These are phyloP conservation scores for Papilio gigon DNA, from an alignment of 2,888 invertebrate genomes.

Conservation along the genomic window DNA sequence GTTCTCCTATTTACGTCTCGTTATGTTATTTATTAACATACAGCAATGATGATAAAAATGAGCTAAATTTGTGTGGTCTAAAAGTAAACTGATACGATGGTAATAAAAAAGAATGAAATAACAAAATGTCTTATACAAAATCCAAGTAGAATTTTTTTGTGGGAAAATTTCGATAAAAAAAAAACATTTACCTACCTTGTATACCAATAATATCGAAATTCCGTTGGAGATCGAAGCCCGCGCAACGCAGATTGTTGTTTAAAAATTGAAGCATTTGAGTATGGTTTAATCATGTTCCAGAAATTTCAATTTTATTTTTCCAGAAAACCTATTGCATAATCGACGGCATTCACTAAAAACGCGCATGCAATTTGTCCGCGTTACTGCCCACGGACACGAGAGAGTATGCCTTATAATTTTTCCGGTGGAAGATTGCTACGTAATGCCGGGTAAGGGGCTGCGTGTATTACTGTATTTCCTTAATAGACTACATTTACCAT, in stretches of 20 bases:
- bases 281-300: not conserved
- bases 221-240: not conserved
- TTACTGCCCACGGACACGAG: conserved; percentile 77
- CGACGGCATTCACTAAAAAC: conserved; percentile 34
- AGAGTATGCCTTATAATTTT: conserved; percentile 81
- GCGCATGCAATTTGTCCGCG: conserved; percentile 49
- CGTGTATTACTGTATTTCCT: conserved; percentile 82
- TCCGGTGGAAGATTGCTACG: conserved; percentile 77
- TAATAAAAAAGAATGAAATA: no score
- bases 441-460: conserved; percentile 79
- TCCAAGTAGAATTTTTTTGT: no score
- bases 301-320: conserved; percentile 26
- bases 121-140: no score
- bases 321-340: conserved; percentile 37
- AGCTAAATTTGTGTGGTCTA: no score
- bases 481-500: conserved; percentile 82
- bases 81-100: no score
- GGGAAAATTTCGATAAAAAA: no score
- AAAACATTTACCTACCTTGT: no score
- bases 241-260: not conserved
- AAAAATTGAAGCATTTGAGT: not conserved
- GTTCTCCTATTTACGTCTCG: no score
- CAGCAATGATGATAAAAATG: no score
- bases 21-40: no score
- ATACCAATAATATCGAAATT: not conserved